Base-by-base conservation (phyloP, 2,888 invertebrate species). In the Pogonocherus hispidulus region DNA sequence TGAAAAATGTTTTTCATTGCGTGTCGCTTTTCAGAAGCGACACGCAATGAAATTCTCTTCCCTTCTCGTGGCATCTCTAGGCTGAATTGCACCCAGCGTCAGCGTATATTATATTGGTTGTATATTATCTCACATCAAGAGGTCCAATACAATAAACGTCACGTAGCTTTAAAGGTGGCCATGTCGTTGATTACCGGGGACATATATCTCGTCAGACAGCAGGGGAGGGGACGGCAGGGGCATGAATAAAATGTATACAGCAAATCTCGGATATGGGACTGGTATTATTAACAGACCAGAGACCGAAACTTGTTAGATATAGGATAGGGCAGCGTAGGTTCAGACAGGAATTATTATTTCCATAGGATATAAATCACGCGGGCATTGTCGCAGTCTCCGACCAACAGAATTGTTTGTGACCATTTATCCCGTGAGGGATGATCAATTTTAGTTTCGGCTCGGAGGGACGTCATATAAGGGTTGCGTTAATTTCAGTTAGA, bases 341-440 rank as follows among this genome's bases (percentile, higher is more conserved):
- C 41, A 14, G 41, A 41, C 41, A 41, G 41, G 16, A 41, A 41
- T 41, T 41, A 41, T 41, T 41, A 41, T 41, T 41, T 41, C 41
- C 41, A 41, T 41, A 41, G n/a, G 41, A 41, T 5, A 41, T 41
- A 41, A 41, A 41, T 41, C 41, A 41, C n/a, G 27, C 27, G 41
- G 41, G n/a, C 16, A 41, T 41, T 41, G 41, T 41, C 41, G 14
- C 41, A 41, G 41, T n/a, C 16, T 41, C 41, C 41, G 41, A 41
- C 41, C n/a, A 41, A 41, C n/a, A n/a, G 41, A 41, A 41, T 41
- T 41, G 41, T 41, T 41, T 41, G 41, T 14, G 41, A 41, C n/a
- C 41, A 41, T 41, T 41, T 41, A 41, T 41, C 41, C 41, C 16
- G 14, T 2, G 41, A 27, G n/a, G 41, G n/a, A 41, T 14, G 41